phyloP scores from a whole-genome alignment of 2,113 vertebrate species.

The Cyanoderma ruficeps region DNA sequence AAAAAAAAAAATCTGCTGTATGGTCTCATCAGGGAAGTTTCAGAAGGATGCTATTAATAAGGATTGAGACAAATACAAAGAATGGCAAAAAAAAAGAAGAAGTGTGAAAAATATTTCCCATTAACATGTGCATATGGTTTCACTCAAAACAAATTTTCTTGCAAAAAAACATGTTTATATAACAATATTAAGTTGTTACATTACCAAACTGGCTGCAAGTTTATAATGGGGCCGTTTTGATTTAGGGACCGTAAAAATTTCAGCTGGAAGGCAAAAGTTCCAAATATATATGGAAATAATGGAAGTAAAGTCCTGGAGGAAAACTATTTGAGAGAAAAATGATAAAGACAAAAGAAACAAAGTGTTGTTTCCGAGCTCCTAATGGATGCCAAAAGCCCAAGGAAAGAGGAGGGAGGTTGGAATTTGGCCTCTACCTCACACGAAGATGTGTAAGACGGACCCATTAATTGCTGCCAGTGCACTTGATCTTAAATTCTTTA shows the following conservation, averaged over 20 bases:
- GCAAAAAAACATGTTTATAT: constrained; percentile 6
- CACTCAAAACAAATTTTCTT: constrained; percentile 13
- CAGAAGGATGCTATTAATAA: constrained; percentile 22
- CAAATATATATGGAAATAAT: neutral
- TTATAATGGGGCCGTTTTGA: neutral
- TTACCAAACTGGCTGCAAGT: neutral
- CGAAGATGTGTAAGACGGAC: neutral
- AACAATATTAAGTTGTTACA: neutral
- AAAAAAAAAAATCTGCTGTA: neutral
- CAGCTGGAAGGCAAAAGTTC: neutral
- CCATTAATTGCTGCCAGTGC: neutral
- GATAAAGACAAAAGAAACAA: neutral
- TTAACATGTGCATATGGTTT: constrained; percentile 18
- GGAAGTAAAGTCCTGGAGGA: neutral
- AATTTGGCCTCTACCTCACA: neutral
- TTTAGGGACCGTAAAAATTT: neutral
- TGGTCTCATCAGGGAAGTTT: neutral
- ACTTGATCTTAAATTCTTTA: neutral
- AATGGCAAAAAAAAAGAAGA: neutral
- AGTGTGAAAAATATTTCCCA: constrained; percentile 36
- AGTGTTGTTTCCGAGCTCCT: neutral
- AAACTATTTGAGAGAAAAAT: neutral
- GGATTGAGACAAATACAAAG: constrained; percentile 31
- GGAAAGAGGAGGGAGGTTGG: neutral
- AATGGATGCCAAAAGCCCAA: neutral